Conservation (phyloP, 2,797 vertebrate genomes). For the Muscicapa striata region DNA sequence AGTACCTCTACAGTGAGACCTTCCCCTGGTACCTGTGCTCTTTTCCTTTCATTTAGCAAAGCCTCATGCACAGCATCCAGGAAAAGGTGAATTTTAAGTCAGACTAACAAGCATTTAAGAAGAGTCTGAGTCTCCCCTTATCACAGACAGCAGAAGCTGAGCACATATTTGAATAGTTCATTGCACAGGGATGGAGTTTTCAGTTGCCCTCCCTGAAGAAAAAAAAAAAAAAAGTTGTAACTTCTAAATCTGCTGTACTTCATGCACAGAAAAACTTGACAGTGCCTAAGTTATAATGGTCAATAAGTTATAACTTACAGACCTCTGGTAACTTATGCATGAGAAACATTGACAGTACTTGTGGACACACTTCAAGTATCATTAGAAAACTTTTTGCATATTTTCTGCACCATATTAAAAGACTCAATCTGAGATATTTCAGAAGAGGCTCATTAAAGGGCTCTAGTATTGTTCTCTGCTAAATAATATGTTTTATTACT, state of each 20-base stretch:
- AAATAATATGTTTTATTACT: slow-evolving; percentile 21
- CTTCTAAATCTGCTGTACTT: neutral
- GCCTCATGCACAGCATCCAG: neutral
- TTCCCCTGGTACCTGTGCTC: neutral
- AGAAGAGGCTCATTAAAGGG: slow-evolving; percentile 6
- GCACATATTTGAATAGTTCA: neutral
- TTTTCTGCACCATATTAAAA: neutral
- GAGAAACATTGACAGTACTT: neutral
- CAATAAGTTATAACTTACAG: neutral
- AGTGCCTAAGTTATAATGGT: neutral
- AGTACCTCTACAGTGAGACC: neutral
- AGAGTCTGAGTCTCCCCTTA: neutral
- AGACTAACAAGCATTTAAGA: neutral
- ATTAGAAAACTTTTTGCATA: neutral
- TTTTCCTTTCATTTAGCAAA: neutral
- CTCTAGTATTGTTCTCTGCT: slow-evolving; percentile 27
- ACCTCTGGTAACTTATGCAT: neutral
- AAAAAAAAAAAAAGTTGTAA: neutral
- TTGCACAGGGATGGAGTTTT: neutral
- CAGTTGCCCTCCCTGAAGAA: neutral
- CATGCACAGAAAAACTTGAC: neutral
- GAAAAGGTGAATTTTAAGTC: neutral
- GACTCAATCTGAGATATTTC: neutral
- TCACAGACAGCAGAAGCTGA: neutral
- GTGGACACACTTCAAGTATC: neutral